Evolutionary conservation across 2,113 vertebrate species (phyloP).

Genomic region (Micromys minutus): DNA sequence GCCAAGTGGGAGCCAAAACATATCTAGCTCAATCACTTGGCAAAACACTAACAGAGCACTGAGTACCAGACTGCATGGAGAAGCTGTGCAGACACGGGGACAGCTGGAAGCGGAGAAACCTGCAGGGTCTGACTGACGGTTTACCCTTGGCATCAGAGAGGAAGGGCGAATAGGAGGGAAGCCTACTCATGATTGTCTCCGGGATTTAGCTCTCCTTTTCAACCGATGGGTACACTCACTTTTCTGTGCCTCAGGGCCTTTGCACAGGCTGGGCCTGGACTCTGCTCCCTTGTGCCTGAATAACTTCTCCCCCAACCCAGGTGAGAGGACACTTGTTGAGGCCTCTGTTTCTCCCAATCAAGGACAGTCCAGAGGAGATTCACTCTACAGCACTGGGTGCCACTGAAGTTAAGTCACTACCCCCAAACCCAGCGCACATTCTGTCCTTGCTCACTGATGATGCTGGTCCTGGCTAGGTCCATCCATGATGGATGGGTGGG

Average conservation of each 20-base stretch:
- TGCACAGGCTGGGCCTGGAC: neutral
- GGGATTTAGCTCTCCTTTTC: neutral
- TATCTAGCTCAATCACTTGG: accelerated
- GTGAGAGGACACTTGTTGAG: neutral
- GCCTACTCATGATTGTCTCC: neutral
- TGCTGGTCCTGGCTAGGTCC: neutral
- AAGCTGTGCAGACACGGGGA: neutral
- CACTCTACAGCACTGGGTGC: neutral
- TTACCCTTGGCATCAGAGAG: neutral
- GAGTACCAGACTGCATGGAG: accelerated
- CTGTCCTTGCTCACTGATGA: neutral
- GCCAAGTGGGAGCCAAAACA: neutral
- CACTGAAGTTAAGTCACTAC: neutral
- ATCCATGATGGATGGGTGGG: neutral
- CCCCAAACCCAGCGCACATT: accelerated
- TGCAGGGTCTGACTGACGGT: neutral
- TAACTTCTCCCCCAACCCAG: neutral
- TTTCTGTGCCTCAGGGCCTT: neutral
- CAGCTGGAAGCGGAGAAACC: neutral
- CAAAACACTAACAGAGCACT: neutral
- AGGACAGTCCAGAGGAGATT: neutral
- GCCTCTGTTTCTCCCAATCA: neutral
- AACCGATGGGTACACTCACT: too few relatives aligned
- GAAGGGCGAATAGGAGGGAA: neutral
- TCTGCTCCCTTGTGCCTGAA: neutral